Conservation (phyloP, 2,888 invertebrate genomes). For the Crematogaster levior region DNA sequence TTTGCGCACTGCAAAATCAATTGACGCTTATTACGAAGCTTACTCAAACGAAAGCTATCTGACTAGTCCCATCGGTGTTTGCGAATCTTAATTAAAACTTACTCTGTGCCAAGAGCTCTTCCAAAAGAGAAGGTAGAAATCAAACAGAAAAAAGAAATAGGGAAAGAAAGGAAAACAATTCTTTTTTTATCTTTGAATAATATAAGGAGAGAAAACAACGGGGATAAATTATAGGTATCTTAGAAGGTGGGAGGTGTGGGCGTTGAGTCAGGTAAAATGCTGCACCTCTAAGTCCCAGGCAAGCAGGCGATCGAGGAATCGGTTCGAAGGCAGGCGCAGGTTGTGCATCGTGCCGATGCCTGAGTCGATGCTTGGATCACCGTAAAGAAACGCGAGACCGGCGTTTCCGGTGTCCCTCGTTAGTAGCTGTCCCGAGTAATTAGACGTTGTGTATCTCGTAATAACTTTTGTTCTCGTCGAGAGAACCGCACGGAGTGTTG, state of each 20-base stretch:
- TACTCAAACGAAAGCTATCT: constrained; percentile 20
- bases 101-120: not conserved
- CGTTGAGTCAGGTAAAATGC: constrained; percentile 81
- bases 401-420: constrained; percentile 43
- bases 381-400: constrained; percentile 12
- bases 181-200: constrained; percentile 16
- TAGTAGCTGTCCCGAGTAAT: constrained; percentile 33
- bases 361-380: constrained; percentile 21
- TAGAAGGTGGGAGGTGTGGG: constrained; percentile 78
- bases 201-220: constrained; percentile 29
- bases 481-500: not conserved
- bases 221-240: constrained; percentile 39
- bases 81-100: constrained; percentile 39
- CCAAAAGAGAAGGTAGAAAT: not conserved
- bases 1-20: constrained; percentile 20
- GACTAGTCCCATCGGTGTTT: constrained; percentile 20
- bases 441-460: constrained; percentile 24
- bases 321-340: constrained; percentile 71
- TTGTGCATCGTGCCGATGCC: constrained; percentile 61
- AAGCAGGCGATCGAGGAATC: constrained; percentile 76
- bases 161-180: not conserved
- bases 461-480: constrained; percentile 19
- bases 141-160: not conserved
- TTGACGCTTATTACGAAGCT: constrained; percentile 41
- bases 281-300: constrained; percentile 81